A percentile compares a stretch with the other conserved stretches of the same genome.
Conservation (phyloP, 2,113 vertebrate genomes). For the Coturnix japonica region DNA sequence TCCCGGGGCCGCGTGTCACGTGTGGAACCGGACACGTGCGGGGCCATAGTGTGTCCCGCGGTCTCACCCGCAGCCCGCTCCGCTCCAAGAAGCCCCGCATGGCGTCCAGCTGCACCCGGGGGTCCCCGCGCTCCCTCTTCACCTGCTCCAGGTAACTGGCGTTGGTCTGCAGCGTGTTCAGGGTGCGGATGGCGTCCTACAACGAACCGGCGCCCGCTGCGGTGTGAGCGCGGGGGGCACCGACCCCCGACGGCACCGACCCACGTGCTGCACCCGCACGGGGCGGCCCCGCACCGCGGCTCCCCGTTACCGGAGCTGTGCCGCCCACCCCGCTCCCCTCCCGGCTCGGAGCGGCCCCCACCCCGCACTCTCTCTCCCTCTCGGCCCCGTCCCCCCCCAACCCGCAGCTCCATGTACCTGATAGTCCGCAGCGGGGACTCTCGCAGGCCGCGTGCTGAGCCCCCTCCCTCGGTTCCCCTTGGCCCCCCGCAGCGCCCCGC, state of each 20-base stretch:
- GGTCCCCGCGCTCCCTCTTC: conserved; percentile 80
- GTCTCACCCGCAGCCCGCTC: conserved; percentile 84
- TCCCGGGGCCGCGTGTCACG: background rate
- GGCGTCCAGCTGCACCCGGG: conserved; percentile 84
- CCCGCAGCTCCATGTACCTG: conserved; percentile 77
- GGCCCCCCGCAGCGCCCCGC: background rate
- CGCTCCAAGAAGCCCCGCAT: conserved; percentile 87
- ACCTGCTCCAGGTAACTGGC: conserved; percentile 88
- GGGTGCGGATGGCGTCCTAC: conserved; percentile 91
- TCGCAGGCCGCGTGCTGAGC: conserved; percentile 78
- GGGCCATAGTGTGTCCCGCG: background rate
- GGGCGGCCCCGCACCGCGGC: too few relatives aligned
- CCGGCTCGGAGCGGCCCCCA: too few relatives aligned
- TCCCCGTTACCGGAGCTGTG: too few relatives aligned
- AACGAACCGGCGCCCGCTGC: background rate
- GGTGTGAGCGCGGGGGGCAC: background rate
- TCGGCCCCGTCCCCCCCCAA: too few relatives aligned
- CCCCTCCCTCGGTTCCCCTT: background rate
- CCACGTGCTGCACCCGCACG: too few relatives aligned
- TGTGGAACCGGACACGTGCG: too few relatives aligned
- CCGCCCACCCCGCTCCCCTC: too few relatives aligned
- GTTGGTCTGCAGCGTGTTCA: conserved; percentile 96
- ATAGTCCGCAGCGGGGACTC: conserved; percentile 85
- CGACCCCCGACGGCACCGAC: background rate
- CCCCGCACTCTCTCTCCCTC: too few relatives aligned